Evolutionary conservation across 2,113 vertebrate species (phyloP).

Genomic region (Puffinus mauretanicus): DNA sequence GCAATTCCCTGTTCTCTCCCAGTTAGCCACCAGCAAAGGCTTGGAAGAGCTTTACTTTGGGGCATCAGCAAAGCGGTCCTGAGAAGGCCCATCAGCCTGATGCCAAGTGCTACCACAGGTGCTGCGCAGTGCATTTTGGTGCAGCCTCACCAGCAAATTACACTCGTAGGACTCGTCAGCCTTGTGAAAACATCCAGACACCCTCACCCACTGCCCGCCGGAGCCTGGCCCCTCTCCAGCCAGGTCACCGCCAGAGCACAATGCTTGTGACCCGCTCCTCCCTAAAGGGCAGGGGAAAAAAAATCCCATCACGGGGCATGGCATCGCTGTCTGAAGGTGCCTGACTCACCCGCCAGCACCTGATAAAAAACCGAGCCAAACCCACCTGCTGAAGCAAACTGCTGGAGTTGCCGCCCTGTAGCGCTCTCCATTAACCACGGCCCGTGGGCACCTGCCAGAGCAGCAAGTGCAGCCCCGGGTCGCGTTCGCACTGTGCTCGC

Average conservation of each 20-base stretch:
- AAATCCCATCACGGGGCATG: neutral
- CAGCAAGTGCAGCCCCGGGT: neutral
- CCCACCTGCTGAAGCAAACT: neutral
- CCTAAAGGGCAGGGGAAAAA: neutral
- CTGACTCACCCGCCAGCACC: neutral
- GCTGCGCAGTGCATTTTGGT: neutral
- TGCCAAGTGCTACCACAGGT: accelerated
- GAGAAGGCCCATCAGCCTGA: neutral
- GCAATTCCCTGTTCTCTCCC: neutral
- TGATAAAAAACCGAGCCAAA: neutral
- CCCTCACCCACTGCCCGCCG: accelerated
- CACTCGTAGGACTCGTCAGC: accelerated
- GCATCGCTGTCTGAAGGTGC: neutral
- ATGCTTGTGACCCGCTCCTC: neutral
- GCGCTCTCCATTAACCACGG: accelerated
- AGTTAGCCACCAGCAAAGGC: neutral
- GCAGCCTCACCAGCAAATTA: neutral
- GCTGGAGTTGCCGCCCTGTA: accelerated
- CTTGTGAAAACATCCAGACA: neutral
- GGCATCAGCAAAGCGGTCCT: neutral
- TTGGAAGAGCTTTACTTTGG: neutral
- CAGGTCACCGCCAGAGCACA: neutral
- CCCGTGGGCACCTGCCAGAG: neutral
- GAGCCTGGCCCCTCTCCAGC: neutral
- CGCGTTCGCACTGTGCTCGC: accelerated